Conservation (phyloP, 2,113 vertebrate genomes). For the Anguilla japonica region DNA sequence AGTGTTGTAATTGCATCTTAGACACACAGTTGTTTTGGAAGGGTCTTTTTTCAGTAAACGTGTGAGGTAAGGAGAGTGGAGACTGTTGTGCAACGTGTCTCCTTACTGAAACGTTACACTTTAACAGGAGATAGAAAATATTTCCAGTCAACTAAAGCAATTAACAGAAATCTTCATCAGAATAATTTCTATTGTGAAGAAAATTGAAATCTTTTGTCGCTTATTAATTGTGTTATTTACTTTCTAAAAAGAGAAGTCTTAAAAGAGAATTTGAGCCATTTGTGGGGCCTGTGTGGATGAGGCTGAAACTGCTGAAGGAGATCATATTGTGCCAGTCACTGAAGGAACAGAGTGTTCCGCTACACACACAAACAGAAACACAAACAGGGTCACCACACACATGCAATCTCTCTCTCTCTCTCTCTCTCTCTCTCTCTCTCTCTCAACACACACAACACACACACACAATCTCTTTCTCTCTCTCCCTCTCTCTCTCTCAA, state of each 20-base stretch:
- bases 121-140: background rate
- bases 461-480: too few species aligned
- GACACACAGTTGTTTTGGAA: background rate
- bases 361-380: constrained; percentile 32
- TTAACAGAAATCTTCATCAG: background rate
- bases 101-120: background rate
- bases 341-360: constrained; percentile 76
- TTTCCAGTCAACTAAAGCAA: background rate
- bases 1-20: too few species aligned
- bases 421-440: too few species aligned
- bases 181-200: too few species aligned
- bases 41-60: background rate
- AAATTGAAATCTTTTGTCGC: background rate
- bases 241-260: too few species aligned
- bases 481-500: too few species aligned
- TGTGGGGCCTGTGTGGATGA: constrained; percentile 40
- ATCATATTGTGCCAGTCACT: constrained; percentile 65
- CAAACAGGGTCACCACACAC: constrained; percentile 24
- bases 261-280: background rate
- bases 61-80: background rate
- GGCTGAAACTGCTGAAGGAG: constrained; percentile 57
- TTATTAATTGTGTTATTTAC: background rate
- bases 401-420: constrained; percentile 21
- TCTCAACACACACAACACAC: too few species aligned
- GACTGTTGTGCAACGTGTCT: background rate